phyloP scores from a whole-genome alignment of 2,888 invertebrate genomes.

The Drosophila parthenogenetica region DNA sequence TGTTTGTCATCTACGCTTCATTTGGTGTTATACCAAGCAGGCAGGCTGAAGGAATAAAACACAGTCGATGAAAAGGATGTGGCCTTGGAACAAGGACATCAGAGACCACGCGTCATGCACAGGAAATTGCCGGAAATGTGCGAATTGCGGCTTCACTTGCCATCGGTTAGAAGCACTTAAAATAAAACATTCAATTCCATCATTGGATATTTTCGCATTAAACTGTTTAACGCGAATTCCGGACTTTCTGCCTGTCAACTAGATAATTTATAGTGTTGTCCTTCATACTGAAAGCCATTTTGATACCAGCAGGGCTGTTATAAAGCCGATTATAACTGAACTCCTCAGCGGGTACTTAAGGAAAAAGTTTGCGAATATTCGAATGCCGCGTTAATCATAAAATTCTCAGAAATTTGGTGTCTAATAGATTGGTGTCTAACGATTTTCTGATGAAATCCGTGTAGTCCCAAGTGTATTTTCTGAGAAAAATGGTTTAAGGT shows the following conservation, averaged over 20 bases:
- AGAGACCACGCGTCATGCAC: constrained; percentile 14
- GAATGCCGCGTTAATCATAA: background rate
- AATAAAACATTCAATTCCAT: constrained; percentile 19
- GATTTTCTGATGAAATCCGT: background rate
- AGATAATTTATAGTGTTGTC: background rate
- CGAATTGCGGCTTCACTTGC: constrained; percentile 32
- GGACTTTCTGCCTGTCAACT: background rate
- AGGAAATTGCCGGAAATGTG: constrained; percentile 64
- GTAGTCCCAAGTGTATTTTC: background rate
- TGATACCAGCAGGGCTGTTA: background rate
- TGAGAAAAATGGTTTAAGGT: no score
- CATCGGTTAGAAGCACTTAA: constrained; percentile 28
- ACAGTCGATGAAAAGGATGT: background rate
- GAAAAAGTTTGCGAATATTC: background rate
- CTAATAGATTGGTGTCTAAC: background rate
- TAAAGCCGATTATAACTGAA: background rate
- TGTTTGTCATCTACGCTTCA: constrained; percentile 62
- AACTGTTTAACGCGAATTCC: background rate
- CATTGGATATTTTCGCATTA: background rate
- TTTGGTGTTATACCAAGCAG: constrained; percentile 44
- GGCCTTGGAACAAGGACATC: background rate
- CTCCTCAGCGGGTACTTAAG: background rate
- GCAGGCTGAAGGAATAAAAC: constrained; percentile 39
- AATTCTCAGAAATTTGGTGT: background rate
- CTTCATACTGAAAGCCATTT: background rate